Evolutionary conservation across 1,140 invertebrate genomes (phyloP).

Genomic region (Ladona fulva): DNA sequence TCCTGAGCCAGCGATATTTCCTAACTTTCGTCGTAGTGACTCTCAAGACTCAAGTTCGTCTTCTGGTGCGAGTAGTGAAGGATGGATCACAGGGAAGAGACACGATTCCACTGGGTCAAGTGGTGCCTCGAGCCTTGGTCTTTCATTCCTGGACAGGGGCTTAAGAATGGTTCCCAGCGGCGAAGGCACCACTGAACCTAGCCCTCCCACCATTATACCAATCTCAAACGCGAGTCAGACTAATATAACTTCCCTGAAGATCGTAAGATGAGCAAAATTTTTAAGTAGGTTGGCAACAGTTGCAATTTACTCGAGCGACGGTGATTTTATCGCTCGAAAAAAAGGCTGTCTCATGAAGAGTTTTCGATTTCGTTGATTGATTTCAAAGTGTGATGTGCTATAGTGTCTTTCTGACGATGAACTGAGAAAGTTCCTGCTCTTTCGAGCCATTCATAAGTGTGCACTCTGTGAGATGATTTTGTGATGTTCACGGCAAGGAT

Average conservation of each 20-base stretch:
- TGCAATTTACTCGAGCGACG: too few species aligned
- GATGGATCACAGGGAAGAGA: background rate
- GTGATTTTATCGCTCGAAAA: background rate
- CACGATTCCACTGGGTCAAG: background rate
- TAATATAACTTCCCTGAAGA: background rate
- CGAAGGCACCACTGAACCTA: background rate
- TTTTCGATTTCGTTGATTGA: background rate
- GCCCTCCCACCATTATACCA: background rate
- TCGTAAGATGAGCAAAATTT: background rate
- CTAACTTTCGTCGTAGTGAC: background rate
- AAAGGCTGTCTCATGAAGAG: background rate
- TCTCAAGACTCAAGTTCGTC: background rate
- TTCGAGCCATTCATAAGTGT: background rate
- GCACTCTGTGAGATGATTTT: background rate
- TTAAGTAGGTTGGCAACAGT: too few species aligned
- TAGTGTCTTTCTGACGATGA: background rate
- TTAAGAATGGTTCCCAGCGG: background rate
- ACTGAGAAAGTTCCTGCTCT: constrained; percentile 1
- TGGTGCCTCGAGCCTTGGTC: background rate
- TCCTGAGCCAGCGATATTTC: background rate
- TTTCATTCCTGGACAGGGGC: constrained; percentile 7
- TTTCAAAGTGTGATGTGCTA: background rate
- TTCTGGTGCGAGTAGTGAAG: background rate
- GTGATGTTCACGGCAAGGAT: background rate
- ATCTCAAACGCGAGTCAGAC: background rate